Percentiles rank a stretch among this genome's conserved stretches.
Evolutionary conservation across 2,113 vertebrate species (phyloP).

Genomic region (Cyprinodon brontotheroides): DNA sequence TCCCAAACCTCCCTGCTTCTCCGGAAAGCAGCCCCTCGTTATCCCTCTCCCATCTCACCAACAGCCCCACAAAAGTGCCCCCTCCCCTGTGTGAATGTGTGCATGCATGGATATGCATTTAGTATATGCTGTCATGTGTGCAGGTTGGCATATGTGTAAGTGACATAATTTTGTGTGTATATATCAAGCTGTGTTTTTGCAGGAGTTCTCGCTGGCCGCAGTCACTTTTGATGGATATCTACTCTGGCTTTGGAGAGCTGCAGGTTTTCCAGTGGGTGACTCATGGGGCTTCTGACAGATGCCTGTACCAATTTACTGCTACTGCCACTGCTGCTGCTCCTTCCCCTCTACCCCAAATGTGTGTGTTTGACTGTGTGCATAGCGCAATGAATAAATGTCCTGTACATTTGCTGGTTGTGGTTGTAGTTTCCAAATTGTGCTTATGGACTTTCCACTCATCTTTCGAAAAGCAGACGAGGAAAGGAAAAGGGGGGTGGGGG

Average conservation of each 20-base stretch:
- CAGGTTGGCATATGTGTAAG: constrained; percentile 35
- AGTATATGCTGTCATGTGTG: constrained; percentile 36
- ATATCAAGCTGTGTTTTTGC: constrained; percentile 57
- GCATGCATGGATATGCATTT: constrained; percentile 24
- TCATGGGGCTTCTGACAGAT: constrained; percentile 74
- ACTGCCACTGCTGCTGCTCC: constrained; percentile 64
- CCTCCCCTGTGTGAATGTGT: constrained; percentile 4
- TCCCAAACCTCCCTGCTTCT: constrained; percentile 16
- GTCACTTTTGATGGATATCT: constrained; percentile 77
- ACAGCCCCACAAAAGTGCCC: constrained; percentile 39
- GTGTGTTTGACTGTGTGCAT: constrained; percentile 43
- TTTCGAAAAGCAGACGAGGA: constrained; percentile 51
- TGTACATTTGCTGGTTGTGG: constrained; percentile 66
- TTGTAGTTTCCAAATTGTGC: constrained; percentile 68
- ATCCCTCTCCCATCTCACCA: constrained; percentile 37
- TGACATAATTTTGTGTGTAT: constrained; percentile 55
- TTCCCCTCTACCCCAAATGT: constrained; percentile 50
- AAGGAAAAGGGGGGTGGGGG: constrained; percentile 24
- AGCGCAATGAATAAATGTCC: constrained; percentile 68
- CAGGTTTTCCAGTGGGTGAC: constrained; percentile 73
- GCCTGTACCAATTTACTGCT: constrained; percentile 75
- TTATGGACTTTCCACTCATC: constrained; percentile 72
- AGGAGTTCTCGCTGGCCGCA: constrained; percentile 60
- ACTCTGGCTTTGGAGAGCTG: constrained; percentile 68
- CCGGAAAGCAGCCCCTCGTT: constrained; percentile 29